These are phyloP conservation scores for Heteropelma amictum DNA, from an alignment of 2,888 invertebrate species.

Conservation along the genomic window DNA sequence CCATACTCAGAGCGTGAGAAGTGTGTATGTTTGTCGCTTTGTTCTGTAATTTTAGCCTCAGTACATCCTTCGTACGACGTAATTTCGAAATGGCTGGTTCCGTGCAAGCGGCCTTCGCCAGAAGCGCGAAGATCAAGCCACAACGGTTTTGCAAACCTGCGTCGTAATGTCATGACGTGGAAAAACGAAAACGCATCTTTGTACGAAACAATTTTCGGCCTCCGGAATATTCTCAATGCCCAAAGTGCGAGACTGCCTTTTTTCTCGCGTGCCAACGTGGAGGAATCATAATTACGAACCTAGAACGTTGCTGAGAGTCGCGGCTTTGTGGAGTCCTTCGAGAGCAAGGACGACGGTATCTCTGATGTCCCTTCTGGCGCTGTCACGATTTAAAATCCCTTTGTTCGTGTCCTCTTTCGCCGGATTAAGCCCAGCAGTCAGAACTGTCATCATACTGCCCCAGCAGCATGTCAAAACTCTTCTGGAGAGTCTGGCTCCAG, in stretches of 20 bases:
- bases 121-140: constrained; percentile 91
- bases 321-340: constrained; percentile 95
- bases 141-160: constrained; percentile 91
- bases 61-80: constrained; percentile 75
- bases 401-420: constrained; percentile 74
- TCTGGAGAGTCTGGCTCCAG: constrained; percentile 87
- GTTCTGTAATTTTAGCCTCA: constrained; percentile 77
- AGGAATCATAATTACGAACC: too few species aligned
- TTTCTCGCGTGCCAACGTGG: too few species aligned
- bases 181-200: background rate
- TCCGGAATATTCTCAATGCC: too few species aligned
- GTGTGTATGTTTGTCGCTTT: constrained; percentile 88
- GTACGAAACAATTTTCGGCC: too few species aligned
- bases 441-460: constrained; percentile 93
- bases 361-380: constrained; percentile 80
- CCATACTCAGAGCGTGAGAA: constrained; percentile 94
- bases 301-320: constrained; percentile 91
- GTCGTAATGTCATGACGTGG: background rate
- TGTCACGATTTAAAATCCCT: constrained; percentile 71
- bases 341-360: constrained; percentile 93
- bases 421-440: constrained; percentile 83
- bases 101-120: constrained; percentile 94
- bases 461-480: constrained; percentile 93
- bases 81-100: constrained; percentile 78
- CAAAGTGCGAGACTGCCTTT: too few species aligned